Conservation (phyloP, 35 echinoderm and acorn worm species). For the Stichopus chloronotus region DNA sequence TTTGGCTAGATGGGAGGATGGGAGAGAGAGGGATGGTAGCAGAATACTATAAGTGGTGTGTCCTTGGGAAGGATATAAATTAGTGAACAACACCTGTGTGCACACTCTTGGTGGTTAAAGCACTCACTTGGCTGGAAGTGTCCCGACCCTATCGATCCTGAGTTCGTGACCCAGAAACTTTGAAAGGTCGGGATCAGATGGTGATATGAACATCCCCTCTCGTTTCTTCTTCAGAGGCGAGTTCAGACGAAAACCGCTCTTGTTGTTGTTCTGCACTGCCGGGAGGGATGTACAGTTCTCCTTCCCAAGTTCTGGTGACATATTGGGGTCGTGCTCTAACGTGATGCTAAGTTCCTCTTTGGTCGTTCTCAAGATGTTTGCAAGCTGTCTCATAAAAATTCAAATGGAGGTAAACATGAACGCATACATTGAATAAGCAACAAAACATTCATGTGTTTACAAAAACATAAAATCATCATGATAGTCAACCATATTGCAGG, state of each 20-base stretch:
- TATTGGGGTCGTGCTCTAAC: conserved; percentile 78
- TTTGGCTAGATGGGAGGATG: too few species aligned
- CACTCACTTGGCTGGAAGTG: conserved; percentile 39
- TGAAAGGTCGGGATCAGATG: conserved; percentile 30
- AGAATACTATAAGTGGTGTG: too few species aligned
- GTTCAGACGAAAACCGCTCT: conserved; percentile 27
- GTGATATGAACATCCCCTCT: conserved; percentile 50
- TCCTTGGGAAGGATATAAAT: too few species aligned
- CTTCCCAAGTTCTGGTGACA: conserved; percentile 12
- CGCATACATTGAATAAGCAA: background rate
- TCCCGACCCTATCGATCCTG: conserved; percentile 34
- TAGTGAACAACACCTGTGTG: too few species aligned
- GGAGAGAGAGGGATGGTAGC: too few species aligned
- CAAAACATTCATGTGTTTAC: too few species aligned
- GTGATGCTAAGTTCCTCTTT: conserved; percentile 75
- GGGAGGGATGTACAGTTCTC: conserved; percentile 12
- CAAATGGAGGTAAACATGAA: background rate
- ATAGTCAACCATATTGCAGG: too few species aligned
- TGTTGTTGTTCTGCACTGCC: conserved; percentile 39
- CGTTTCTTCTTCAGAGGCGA: conserved; percentile 25
- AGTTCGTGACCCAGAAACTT: background rate
- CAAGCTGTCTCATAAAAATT: conserved; percentile 66
- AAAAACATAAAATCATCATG: too few species aligned
- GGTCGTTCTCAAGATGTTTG: conserved; percentile 71
- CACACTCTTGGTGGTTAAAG: too few species aligned